Base-by-base conservation (phyloP, 2,113 vertebrate species). In the Phylloscopus trochiloides region DNA sequence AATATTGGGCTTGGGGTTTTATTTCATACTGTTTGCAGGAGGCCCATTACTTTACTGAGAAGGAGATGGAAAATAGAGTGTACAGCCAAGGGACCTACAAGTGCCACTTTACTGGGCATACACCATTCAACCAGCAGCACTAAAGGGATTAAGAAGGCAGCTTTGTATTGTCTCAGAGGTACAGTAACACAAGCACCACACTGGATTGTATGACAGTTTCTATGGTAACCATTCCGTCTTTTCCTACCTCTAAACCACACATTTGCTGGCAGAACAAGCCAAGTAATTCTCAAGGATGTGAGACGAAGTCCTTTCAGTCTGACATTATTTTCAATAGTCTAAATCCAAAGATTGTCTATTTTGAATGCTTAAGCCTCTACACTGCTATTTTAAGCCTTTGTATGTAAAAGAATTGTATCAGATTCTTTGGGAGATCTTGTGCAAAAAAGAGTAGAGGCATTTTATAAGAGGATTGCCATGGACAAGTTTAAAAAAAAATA, bases 131-230 rank as follows among this genome's bases (percentile, higher is more conserved):
- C 91, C 76, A 87, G 76, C 72, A 88, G 68, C 92, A 97, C 95
- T 95, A 93, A 97, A 91, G 92, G 80, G 93, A 97, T 97, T 95
- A 90, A 84, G 94, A 54, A 81, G 51, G 81, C 66, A 94, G 86
- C 77, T 96, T 75, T 93, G 67, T 76, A 80, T 95, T 96, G 79
- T 96, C 94, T 96, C 96, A 83, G 83, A 93, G 72, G 92, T 72
- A 94, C 74, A 82, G 90, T 93, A 96, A 96, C 84, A 90, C 58
- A 86, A 92, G 84, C 71, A 79, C 54, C 65, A 84, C 22, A 15
- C 78, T 81, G 84, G 75, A 88, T 85, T 81, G 84, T 85, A 90
- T 91, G 83, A 93, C 88, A 90, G 97, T 97, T 97, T 38, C 97
- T 75, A 97, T 97, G 75, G 97, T 5, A 94, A 97, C 93, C 59